Evolutionary conservation across 2,888 invertebrate species (phyloP).

Genomic region (Acanthosoma haemorrhoidale): DNA sequence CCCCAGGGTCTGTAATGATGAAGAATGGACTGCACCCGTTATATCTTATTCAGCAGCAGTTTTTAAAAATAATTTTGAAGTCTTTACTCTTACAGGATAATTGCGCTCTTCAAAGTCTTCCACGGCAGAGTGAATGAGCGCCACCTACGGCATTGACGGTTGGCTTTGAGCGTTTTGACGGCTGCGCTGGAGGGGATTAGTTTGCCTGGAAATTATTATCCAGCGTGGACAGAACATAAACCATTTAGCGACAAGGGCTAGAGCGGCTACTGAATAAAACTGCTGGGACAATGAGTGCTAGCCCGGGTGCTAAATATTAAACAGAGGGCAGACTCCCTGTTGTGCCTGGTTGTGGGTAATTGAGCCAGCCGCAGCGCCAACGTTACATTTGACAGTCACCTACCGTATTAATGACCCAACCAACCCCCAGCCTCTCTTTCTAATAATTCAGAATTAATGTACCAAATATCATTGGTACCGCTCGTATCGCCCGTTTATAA

Average conservation of each 20-base stretch:
- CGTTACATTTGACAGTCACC: conserved; percentile 27
- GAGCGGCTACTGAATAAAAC: conserved; percentile 1
- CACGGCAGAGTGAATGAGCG: too few relatives aligned
- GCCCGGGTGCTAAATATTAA: conserved; percentile 14
- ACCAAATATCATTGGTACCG: conserved; percentile 34
- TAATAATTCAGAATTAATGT: conserved; percentile 38
- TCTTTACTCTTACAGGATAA: too few relatives aligned
- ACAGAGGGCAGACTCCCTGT: background rate
- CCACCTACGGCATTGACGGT: too few relatives aligned
- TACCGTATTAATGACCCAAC: conserved; percentile 11
- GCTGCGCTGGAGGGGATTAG: background rate
- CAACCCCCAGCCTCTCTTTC: conserved; percentile 10
- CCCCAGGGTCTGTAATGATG: too few relatives aligned
- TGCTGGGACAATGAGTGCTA: conserved; percentile 1
- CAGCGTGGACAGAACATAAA: conserved; percentile 14
- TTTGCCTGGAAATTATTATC: background rate
- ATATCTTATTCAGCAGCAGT: too few relatives aligned
- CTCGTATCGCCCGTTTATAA: conserved; percentile 30
- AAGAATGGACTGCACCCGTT: too few relatives aligned
- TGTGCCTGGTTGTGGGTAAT: conserved; percentile 15
- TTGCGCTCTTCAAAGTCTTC: too few relatives aligned
- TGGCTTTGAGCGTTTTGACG: too few relatives aligned
- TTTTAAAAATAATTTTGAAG: too few relatives aligned
- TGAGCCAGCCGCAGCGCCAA: background rate
- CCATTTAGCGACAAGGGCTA: conserved; percentile 14